Evolutionary conservation across 92 coral and sea anemone genomes (phyloP), one percentile per base, ranked within the genome.

Genomic region (Pocillopora meandrina): DNA sequence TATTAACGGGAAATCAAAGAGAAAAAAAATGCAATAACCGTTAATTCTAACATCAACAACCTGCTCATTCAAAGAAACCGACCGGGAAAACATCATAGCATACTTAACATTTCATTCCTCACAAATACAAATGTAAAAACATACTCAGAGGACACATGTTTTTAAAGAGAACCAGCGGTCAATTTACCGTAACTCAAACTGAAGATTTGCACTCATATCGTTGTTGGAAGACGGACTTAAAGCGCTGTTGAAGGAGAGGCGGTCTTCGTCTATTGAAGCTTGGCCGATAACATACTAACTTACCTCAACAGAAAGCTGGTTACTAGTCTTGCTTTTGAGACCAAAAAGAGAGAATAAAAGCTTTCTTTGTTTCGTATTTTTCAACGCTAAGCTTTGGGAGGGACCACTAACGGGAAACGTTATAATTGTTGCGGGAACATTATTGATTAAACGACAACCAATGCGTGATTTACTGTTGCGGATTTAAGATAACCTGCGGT

Each of bases 401-500:
- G 35, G 23, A 47, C 56, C 42, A 56, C 33, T 11, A n/a, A 33
- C 17, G 12, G 47, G 18, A 63, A 1, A 21, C n/a, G 65, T 20
- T 35, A 65, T 23, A n/a, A 74, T 78, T 78, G 36, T 65, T 10
- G 13, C 33, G 73, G 11, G 17, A 79, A 55, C 16, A 3, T 52
- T 65, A 20, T 61, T 76, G 55, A 59, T 11, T 31, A 49, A 2
- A 9, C n/a, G 42, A n/a, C 33, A 52, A 79, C 23, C 16, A 31
- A 52, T 52, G 66, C 61, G 71, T 36, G 33, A 33, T 67, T 26
- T 20, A 12, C 64, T 14, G 11, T 42, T 20, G 63, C 64, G 23
- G 73, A 49, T 49, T 65, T 65, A 42, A 15, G 18, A 56, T 56
- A 31, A 14, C 83, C 74, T 14, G 83, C 6, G 64, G 83, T 33